Evolutionary conservation across 2,797 vertebrate species (phyloP), one percentile per base, ranked within the genome.

Genomic region (Hemibagrus guttatus): DNA sequence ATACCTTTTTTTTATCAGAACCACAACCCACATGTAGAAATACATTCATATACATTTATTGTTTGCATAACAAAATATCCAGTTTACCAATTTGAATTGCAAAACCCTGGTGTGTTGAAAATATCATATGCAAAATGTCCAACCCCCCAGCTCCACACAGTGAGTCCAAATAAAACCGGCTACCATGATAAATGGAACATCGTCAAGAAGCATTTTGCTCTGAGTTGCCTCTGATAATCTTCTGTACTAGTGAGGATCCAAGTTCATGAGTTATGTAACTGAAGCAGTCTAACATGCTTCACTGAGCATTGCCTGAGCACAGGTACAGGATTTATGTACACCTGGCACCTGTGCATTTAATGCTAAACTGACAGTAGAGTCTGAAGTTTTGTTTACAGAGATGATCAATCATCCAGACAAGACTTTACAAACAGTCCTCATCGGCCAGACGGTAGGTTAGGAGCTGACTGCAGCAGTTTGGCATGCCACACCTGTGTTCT

Each of bases 401-500:
- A 31, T 0, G n/a, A 84, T 86, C 84, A 78, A 59, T 79, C 63
- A 80, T 63, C 35, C 76, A 63, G 35, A 81, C 68, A 63, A 19
- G 54, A 31, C 64, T 83, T 85, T 21, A 61, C 61, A 88, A 83
- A 85, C 80, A 85, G 80, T 54, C 2, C 42, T 83, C 66, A 61
- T n/a, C 11, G 19, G 21, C 59, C 46, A 56, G 81, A 81, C 46
- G 19, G 54, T 49, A 87, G 49, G 42, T 58, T 64, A 61, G 61
- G 71, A 79, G 31, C 28, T 71, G 83, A 92, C 90, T 19, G 63
- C 66, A 31, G 76, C 64, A 75, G 61, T 31, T 74, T 8, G 66
- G 52, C 49, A 63, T 80, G 19, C 89, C 81, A 7, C 74, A 89
- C 80, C 64, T 89, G 85, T 52, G 39, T 42, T 80, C 49, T 49